Evolutionary conservation across 2,113 vertebrate species (phyloP).

Genomic region (Sebastes fasciatus): DNA sequence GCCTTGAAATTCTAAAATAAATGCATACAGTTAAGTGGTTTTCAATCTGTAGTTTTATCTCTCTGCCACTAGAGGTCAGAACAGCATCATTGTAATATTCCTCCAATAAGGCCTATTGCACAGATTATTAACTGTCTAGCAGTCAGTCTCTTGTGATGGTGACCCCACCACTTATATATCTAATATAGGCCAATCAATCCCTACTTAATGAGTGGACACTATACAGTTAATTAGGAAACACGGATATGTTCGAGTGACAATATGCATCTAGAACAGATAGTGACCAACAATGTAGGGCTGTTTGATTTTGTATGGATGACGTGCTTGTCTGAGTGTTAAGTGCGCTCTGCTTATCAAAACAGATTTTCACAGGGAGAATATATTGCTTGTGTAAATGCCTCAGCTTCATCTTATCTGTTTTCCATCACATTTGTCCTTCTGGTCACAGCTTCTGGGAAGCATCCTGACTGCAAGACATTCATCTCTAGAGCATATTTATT

Average conservation of each 20-base stretch:
- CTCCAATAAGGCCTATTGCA: background rate
- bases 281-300: background rate
- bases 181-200: conserved; percentile 11
- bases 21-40: background rate
- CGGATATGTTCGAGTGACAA: conserved; percentile 5
- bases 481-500: conserved; percentile 71
- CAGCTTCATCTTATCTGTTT: conserved; percentile 53
- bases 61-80: conserved; percentile 59
- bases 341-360: background rate
- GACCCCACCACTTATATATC: background rate
- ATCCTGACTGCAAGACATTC: conserved; percentile 47
- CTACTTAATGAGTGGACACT: conserved; percentile 25
- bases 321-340: background rate
- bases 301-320: background rate
- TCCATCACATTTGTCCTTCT: conserved; percentile 62
- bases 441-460: conserved; percentile 25
- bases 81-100: background rate
- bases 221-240: conserved; percentile 10
- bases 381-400: conserved; percentile 36
- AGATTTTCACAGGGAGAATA: conserved; percentile 29
- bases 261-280: background rate
- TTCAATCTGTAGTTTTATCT: conserved; percentile 10
- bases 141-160: conserved; percentile 3
- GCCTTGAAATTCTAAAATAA: background rate
- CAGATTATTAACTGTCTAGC: background rate